Evolutionary conservation across 2,888 invertebrate genomes (phyloP).

Genomic region (Drosophila pegasa): DNA sequence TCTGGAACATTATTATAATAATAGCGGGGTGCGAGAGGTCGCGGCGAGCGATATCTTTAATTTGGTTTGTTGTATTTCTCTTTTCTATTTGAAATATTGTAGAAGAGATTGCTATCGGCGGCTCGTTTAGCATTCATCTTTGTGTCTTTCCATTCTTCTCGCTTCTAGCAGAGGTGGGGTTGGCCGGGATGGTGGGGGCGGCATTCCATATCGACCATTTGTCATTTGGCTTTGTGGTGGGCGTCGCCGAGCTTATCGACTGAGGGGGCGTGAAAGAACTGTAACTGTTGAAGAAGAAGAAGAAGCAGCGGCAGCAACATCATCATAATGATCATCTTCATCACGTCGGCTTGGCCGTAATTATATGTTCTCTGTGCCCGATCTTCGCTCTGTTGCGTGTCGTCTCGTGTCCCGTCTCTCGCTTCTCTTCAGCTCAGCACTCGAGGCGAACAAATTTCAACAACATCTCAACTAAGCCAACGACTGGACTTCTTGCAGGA

Average conservation of each 20-base stretch:
- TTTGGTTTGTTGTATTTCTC: not conserved
- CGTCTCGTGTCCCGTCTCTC: constrained; percentile 13
- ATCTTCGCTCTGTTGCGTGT: constrained; percentile 43
- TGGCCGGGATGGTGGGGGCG: not conserved
- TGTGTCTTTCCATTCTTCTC: constrained; percentile 7
- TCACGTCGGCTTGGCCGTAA: constrained; percentile 33
- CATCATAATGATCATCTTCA: constrained; percentile 12
- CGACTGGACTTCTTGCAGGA: constrained; percentile 12
- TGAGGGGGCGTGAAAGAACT: constrained; percentile 26
- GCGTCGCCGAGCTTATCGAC: constrained; percentile 37
- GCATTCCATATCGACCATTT: constrained; percentile 47
- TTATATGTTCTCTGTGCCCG: constrained; percentile 41
- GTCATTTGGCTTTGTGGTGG: constrained; percentile 56
- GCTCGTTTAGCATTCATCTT: constrained; percentile 43
- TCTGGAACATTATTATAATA: constrained; percentile 7
- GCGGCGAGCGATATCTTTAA: constrained; percentile 74
- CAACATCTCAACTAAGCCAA: constrained; percentile 60
- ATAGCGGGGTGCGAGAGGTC: constrained; percentile 81
- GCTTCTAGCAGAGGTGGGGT: not conserved
- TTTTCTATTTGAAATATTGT: constrained; percentile 7
- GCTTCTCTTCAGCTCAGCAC: constrained; percentile 30
- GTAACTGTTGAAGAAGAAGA: constrained; percentile 8
- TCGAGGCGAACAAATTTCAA: constrained; percentile 61
- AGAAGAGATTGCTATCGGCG: constrained; percentile 33
- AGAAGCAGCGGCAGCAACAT: not conserved